A percentile compares a stretch with the other conserved stretches of the same genome.
These are phyloP conservation scores for Hippocampus comes DNA, from an alignment of 2,113 vertebrate species.

Conservation along the genomic window DNA sequence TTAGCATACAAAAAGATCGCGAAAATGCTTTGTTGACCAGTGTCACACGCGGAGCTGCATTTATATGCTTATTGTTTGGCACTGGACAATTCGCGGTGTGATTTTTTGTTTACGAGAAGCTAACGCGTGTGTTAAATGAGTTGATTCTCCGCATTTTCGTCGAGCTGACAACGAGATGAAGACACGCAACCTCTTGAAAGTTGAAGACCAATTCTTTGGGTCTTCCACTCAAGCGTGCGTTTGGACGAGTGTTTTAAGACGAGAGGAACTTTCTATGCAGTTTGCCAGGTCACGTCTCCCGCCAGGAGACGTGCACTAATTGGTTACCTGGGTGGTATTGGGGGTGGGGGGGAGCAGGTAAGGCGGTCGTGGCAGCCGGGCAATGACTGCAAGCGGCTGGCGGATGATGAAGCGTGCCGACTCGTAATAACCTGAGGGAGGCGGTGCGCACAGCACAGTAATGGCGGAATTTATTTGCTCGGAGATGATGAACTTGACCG, in stretches of 20 bases:
- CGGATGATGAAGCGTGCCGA: slow-evolving; percentile 9
- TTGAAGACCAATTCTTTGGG: not conserved
- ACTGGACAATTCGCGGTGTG: too few species aligned
- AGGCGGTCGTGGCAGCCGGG: not conserved
- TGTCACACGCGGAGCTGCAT: too few species aligned
- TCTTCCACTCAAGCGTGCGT: not conserved
- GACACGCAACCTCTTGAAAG: not conserved
- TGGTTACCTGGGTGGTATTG: slow-evolving; percentile 34
- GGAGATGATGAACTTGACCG: slow-evolving; percentile 33
- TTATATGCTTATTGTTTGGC: too few species aligned
- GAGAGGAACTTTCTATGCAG: slow-evolving; percentile 14
- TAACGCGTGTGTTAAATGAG: too few species aligned
- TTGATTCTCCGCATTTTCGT: too few species aligned
- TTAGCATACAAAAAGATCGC: too few species aligned
- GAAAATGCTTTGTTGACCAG: too few species aligned
- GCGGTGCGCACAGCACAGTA: slow-evolving; percentile 3
- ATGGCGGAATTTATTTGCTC: slow-evolving; percentile 9
- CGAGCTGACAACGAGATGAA: too few species aligned
- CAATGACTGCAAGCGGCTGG: slow-evolving; percentile 4
- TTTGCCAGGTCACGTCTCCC: slow-evolving; percentile 28
- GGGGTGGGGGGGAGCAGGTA: slow-evolving; percentile 2
- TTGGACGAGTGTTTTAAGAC: slow-evolving; percentile 6
- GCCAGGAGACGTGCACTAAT: slow-evolving; percentile 43
- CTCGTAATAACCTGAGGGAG: slow-evolving; percentile 31
- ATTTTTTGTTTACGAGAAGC: too few species aligned